Percentiles rank a stretch among this genome's conserved stretches.
Conservation (phyloP, 2,797 vertebrate genomes). For the Craterocephalus amniculus region DNA sequence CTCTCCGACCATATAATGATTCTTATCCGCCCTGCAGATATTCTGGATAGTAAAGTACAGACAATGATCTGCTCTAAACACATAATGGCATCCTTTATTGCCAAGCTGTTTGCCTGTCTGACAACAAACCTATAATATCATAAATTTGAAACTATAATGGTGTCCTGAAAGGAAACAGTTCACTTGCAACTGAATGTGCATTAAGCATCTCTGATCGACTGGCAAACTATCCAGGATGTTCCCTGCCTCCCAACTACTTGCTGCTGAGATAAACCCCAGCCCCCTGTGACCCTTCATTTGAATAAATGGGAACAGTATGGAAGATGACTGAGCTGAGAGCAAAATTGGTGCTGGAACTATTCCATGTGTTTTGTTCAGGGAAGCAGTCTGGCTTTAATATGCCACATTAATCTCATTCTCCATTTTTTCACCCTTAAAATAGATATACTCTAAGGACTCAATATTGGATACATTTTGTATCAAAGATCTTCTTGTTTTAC, state of each 20-base stretch:
- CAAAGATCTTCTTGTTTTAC: background rate
- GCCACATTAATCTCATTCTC: background rate
- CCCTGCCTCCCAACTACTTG: background rate
- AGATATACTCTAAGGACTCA: background rate
- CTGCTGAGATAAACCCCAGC: background rate
- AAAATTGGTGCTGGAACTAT: background rate
- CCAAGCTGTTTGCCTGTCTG: background rate
- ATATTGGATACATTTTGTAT: background rate
- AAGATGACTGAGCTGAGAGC: too few species aligned
- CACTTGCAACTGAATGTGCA: background rate
- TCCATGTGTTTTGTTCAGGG: background rate
- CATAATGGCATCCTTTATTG: background rate
- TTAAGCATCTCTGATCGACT: background rate
- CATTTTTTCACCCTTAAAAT: background rate
- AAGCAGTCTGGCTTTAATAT: slow-evolving; percentile 18
- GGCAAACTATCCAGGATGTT: background rate
- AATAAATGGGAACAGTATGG: too few species aligned
- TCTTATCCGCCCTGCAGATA: slow-evolving; percentile 55
- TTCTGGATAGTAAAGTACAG: slow-evolving; percentile 36
- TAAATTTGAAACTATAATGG: background rate
- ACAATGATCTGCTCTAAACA: slow-evolving; percentile 34
- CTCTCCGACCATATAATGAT: slow-evolving; percentile 35
- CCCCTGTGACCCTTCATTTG: too few species aligned
- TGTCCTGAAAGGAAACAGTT: background rate
- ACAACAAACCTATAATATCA: background rate